Base-by-base conservation (phyloP, 1,140 invertebrate genomes). In the Micrasema minimum region DNA sequence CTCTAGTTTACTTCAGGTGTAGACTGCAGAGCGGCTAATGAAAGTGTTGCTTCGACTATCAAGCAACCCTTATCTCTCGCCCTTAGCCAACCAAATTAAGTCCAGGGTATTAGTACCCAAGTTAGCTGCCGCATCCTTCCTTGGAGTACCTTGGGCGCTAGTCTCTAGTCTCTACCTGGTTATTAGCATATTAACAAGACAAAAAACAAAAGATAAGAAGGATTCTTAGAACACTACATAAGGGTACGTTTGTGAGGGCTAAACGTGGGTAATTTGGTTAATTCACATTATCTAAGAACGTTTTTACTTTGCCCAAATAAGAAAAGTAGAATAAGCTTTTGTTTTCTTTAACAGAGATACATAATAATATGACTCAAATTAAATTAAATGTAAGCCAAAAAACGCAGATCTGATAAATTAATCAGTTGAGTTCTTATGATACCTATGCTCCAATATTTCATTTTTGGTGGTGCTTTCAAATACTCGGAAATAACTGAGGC, bases 151-250 rank as follows among this genome's bases (percentile, higher is more conserved):
- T 26, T 31, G 10, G 51, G 12, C 12, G 12, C 16, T 51, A 35
- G 10, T 31, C n/a, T 22, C 51, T 35, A n/a, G n/a, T 31, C 43
- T 10, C n/a, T 69, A 69, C 66, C 66, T 69, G 66, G 11, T 11
- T 59, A 69, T 69, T 69, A 69, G 66, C 55, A 50, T 69, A 53
- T 53, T 59, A 59, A 67, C 66, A 55, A 37, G 50, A 12, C 50
- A 67, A 67, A 67, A 67, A 67, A 35, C 61, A 55, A n/a, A 0
- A 16, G 26, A 22, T 61, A 12, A 22, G 35, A 20, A 41, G 14
- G n/a, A 61, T 18, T 20, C 35, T n/a, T 10, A 61, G 14, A 55
- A 55, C 51, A 55, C 51, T 12, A 55, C 51, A 31, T 55, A 26
- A 55, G 51, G 51, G 51, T 12, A 55, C 26, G 26, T 26, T 55